These are phyloP conservation scores for Drosophila ficusphila DNA, from an alignment of 1,140 invertebrate species.

Conservation along the genomic window DNA sequence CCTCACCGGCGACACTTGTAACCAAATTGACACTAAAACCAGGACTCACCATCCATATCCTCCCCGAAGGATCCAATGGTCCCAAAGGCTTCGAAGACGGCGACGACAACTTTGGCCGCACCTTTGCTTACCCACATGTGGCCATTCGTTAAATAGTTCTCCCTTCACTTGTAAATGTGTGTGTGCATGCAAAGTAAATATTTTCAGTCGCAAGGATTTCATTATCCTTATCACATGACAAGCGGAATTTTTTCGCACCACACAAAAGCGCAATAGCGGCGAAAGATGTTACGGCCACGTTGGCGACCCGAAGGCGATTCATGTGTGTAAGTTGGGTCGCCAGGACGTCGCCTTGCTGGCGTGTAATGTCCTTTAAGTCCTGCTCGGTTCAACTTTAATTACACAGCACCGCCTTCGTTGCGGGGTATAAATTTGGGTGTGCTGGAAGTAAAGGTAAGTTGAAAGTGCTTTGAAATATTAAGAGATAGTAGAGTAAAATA, in stretches of 20 bases:
- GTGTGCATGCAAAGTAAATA: constrained; percentile 67
- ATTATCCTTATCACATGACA: constrained; percentile 83
- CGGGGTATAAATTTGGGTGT: constrained; percentile 1
- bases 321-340: constrained; percentile 28
- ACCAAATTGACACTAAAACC: constrained; percentile 75
- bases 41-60: constrained; percentile 20
- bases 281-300: constrained; percentile 42
- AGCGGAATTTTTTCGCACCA: constrained; percentile 64
- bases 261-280: constrained; percentile 59
- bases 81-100: constrained; percentile 69
- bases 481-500: no score
- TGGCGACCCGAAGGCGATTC: constrained; percentile 16
- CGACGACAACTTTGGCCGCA: constrained; percentile 68
- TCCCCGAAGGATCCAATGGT: constrained; percentile 12
- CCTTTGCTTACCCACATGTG: constrained; percentile 69
- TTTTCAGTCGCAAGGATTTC: constrained; percentile 80
- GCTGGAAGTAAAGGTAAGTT: neutral
- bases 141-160: constrained; percentile 56
- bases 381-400: constrained; percentile 76
- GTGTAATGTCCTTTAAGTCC: constrained; percentile 72
- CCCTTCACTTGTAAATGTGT: neutral
- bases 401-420: constrained; percentile 29
- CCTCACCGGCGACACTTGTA: constrained; percentile 58
- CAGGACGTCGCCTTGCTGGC: constrained; percentile 42
- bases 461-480: no score